A percentile compares a stretch with the other conserved stretches of the same genome.
These are phyloP conservation scores for Zapus hudsonius DNA, from an alignment of 2,113 vertebrate species.

Conservation along the genomic window DNA sequence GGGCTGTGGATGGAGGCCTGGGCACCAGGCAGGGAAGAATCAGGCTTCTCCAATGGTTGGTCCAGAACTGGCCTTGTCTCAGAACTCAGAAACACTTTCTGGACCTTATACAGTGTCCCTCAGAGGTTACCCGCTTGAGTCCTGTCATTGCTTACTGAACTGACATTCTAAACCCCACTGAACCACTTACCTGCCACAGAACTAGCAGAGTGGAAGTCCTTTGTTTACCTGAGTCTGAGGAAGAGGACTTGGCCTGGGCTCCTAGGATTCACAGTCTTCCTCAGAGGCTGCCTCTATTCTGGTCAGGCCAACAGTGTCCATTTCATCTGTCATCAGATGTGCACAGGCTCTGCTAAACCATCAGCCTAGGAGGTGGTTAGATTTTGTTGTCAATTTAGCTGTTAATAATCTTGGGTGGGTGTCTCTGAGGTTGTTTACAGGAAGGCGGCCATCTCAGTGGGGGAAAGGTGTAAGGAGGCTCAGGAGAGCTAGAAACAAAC, in stretches of 20 bases:
- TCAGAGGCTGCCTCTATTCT: not conserved
- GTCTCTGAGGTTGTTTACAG: too few species aligned
- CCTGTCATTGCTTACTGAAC: not conserved
- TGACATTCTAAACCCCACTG: not conserved
- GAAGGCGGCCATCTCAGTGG: too few species aligned
- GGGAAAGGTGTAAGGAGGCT: too few species aligned
- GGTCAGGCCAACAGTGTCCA: too few species aligned
- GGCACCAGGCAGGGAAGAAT: not conserved
- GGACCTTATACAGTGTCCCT: not conserved
- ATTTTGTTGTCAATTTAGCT: too few species aligned
- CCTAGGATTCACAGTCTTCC: not conserved
- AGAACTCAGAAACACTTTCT: not conserved
- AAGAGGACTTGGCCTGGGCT: not conserved
- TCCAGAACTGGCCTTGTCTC: not conserved
- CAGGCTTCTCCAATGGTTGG: not conserved
- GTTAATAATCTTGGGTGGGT: too few species aligned
- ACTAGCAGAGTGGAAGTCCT: not conserved
- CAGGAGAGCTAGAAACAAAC: too few species aligned
- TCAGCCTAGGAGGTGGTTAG: too few species aligned
- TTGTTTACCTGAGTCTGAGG: not conserved
- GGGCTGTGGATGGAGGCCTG: not conserved
- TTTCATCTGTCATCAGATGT: too few species aligned
- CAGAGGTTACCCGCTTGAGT: not conserved
- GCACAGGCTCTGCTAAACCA: not conserved
- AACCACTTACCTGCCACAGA: not conserved